Base-by-base conservation (phyloP, 37 sponge, comb jelly and placozoan species). In the Diacarnus erythraeanus region DNA sequence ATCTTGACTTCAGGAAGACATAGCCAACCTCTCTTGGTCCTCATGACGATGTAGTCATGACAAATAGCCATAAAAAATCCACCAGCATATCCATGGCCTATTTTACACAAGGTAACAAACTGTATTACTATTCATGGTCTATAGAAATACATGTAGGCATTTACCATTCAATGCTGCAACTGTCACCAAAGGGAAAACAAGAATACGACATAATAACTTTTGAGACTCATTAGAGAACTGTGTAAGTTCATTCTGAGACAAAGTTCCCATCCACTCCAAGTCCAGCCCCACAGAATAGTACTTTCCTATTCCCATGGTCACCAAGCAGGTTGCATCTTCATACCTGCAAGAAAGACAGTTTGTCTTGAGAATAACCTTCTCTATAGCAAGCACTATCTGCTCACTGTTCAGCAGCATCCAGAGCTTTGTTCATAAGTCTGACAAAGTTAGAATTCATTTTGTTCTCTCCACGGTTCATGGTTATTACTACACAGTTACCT, bases 121-220 rank as follows among this genome's bases (percentile, higher is more conserved):
- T 15, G 6, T 47, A 12, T 47, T 47, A 47, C 61, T 26, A n/a
- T 20, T 26, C 9, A 25, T 60, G 23, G 61, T 60, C 61, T 6
- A 4, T 60, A 60, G 61, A 21, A 26, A 60, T 72, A 36, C 10
- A 18, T 27, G 42, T 20, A 44, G 22, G 38, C 34, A 35, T 77
- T 59, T 64, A 92, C 93, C 93, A 60, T 88, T 92, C 38, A 88
- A 64, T 18, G 93, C 93, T 47, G 93, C 93, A 38, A 92, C 78
- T 37, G 93, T 92, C 18, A 88, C 82, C 35, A 88, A 37, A 0
- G 89, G 89, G 44, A 92, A 88, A 23, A 81, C 76, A 3, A 92
- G 77, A 1, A 92, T 31, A 12, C 82, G 42, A 1, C 34, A 64
- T 3, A 92, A 71, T 5, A 84, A 63, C 22, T 69, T 72, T 56